Conservation (phyloP, 2,113 vertebrate genomes). For the Chloroceryle aenea region DNA sequence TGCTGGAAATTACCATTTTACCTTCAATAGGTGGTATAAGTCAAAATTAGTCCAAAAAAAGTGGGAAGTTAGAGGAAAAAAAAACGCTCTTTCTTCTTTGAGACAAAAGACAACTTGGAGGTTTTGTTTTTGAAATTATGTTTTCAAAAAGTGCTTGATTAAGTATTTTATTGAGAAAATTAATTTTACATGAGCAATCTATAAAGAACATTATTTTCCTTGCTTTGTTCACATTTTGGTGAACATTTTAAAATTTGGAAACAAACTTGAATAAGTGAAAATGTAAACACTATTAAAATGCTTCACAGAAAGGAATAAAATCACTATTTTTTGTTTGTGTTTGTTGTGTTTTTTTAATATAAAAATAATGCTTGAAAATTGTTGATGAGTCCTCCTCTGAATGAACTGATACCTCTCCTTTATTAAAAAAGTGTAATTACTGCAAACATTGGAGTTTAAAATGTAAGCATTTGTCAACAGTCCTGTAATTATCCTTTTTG, state of each 20-base stretch:
- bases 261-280: background rate
- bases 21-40: background rate
- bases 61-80: background rate
- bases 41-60: background rate
- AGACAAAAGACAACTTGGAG: background rate
- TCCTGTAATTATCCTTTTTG: background rate
- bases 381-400: background rate
- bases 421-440: background rate
- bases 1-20: background rate
- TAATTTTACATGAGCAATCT: background rate
- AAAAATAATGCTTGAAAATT: background rate
- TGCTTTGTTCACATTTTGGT: background rate
- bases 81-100: background rate
- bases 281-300: background rate
- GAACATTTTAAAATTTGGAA: background rate
- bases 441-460: background rate
- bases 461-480: background rate
- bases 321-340: background rate
- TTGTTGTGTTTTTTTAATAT: background rate
- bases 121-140: background rate
- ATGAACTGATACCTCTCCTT: background rate
- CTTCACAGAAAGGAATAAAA: background rate
- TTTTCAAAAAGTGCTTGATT: background rate
- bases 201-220: background rate
- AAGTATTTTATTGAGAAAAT: background rate